Evolutionary conservation across 2,113 vertebrate species (phyloP), one percentile per base, ranked within the genome.

Genomic region (Pimephales promelas): DNA sequence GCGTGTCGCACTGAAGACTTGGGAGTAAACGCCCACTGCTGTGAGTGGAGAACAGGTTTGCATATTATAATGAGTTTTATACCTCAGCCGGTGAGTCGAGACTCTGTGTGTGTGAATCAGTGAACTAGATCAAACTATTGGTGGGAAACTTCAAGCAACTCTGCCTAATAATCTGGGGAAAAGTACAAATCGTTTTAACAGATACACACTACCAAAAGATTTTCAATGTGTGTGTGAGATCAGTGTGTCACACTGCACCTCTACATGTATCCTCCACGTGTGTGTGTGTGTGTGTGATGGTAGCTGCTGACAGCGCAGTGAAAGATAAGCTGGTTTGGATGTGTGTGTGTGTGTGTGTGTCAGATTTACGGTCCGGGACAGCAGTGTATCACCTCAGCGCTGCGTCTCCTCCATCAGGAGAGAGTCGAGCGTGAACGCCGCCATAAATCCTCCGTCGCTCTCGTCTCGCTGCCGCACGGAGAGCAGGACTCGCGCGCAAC

Each of bases 341-440:
- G 28, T 28, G 28, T 28, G 28, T 28, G 28, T 28, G 28, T 28
- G 28, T 28, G 28, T 28, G 28, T 28, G 28, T 28, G 28, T n/a
- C n/a, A n/a, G 91, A 94, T 93, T 93, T 94, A 94, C 90, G 86
- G 89, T 91, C 79, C 77, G 83, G 85, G 83, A 90, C 89, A 88
- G 88, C 89, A 75, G 70, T 89, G 90, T 89, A 92, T 92, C 90
- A 88, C 79, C 54, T 77, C 80, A 86, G 86, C 89, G 86, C 75
- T n/a, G 89, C 88, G 91, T 91, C 87, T 84, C 90, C 90, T 75
- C 89, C 89, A 90, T 93, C 92, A 89, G 88, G 56, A 68, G 82
- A 70, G 86, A 91, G 88, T 92, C 90, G 87, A 89, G 90, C 90
- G 86, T 93, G 89, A 93, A 86, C 86, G 13, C 66, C n/a, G n/a